Conservation (phyloP, 2,888 invertebrate genomes). For the Pterostichus madidus region DNA sequence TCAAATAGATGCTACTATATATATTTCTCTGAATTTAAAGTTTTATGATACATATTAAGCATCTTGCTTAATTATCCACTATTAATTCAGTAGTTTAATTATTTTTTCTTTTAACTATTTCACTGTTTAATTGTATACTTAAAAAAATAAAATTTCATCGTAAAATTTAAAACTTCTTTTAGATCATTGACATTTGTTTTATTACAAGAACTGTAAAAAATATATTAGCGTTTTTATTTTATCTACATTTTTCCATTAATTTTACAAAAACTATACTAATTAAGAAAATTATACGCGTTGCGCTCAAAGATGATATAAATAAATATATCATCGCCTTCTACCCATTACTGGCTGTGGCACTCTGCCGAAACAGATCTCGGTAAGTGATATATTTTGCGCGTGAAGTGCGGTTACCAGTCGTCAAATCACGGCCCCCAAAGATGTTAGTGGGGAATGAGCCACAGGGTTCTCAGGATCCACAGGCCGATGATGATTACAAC, state of each 20-base stretch:
- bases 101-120: constrained; percentile 32
- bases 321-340: too few relatives aligned
- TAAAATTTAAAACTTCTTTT: constrained; percentile 9
- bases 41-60: constrained; percentile 47
- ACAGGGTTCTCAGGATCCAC: too few relatives aligned
- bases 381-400: too few relatives aligned
- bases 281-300: not conserved
- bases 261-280: not conserved
- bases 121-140: constrained; percentile 50
- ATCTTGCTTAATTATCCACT: constrained; percentile 42
- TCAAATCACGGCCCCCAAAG: too few relatives aligned
- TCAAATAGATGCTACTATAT: constrained; percentile 26
- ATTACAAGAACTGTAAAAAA: not conserved
- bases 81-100: constrained; percentile 54
- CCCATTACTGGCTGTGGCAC: too few relatives aligned
- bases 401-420: too few relatives aligned
- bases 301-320: too few relatives aligned
- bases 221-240: constrained; percentile 27
- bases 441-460: too few relatives aligned
- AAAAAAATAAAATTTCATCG: constrained; percentile 35
- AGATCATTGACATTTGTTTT: constrained; percentile 40
- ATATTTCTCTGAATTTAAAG: constrained; percentile 49
- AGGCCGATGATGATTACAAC: too few relatives aligned
- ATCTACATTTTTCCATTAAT: constrained; percentile 15
- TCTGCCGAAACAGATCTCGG: too few relatives aligned